These are phyloP conservation scores for Acanthis flammea DNA, from an alignment of 2,797 vertebrate species.

Conservation along the genomic window DNA sequence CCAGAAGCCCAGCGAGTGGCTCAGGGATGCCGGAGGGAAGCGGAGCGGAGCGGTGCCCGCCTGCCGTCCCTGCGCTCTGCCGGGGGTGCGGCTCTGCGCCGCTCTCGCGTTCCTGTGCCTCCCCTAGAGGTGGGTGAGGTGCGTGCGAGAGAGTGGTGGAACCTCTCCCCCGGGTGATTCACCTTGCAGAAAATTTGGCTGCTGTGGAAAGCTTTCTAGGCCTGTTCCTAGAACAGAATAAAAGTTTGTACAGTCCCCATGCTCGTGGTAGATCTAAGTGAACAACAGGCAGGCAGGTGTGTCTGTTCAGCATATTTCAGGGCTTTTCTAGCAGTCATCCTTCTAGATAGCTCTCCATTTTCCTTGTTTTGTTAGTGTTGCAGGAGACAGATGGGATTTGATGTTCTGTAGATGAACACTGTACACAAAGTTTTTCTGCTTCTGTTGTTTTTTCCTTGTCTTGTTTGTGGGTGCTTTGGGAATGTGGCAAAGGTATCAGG, in stretches of 20 bases:
- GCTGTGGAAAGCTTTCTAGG: neutral
- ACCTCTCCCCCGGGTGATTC: rapidly evolving
- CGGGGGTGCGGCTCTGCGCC: rapidly evolving
- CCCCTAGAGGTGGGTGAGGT: rapidly evolving
- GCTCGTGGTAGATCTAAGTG: neutral
- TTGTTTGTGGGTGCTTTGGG: neutral
- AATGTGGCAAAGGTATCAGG: neutral
- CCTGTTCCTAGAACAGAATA: neutral
- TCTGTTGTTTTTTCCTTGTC: neutral
- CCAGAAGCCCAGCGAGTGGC: rapidly evolving
- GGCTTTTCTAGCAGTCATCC: neutral
- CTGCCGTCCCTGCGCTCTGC: rapidly evolving
- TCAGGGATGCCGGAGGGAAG: neutral
- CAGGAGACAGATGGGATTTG: neutral
- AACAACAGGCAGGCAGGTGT: neutral
- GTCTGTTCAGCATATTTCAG: neutral
- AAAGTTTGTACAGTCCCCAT: neutral
- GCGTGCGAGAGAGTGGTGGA: rapidly evolving
- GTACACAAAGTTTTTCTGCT: neutral
- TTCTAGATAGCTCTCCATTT: neutral
- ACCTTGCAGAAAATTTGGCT: rapidly evolving
- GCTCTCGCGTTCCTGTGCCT: rapidly evolving
- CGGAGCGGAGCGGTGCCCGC: rapidly evolving
- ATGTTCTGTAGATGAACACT: neutral
- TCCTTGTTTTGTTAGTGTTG: neutral